Percentiles rank a stretch among this genome's conserved stretches.
Conservation (phyloP, 2,113 vertebrate species). For the Numida meleagris region DNA sequence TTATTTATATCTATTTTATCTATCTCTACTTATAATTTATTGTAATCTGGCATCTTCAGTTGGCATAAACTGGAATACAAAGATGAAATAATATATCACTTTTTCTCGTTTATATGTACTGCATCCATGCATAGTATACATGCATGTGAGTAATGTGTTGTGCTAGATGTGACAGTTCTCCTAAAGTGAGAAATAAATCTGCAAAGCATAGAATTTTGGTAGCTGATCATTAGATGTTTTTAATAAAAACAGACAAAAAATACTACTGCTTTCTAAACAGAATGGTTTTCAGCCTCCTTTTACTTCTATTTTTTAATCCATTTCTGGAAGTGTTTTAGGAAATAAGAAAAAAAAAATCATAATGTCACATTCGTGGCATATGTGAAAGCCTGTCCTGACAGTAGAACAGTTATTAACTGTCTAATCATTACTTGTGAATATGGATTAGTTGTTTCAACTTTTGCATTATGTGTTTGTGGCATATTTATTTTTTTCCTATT, state of each 20-base stretch:
- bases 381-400: neutral
- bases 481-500: neutral
- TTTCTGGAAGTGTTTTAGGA: neutral
- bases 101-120: neutral
- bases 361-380: neutral
- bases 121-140: neutral
- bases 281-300: neutral
- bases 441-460: neutral
- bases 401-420: neutral
- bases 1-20: neutral
- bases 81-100: neutral
- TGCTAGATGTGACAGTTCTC: neutral
- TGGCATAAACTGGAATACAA: neutral
- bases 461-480: neutral
- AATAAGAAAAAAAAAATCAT: neutral
- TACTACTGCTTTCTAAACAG: neutral
- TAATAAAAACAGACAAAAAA: neutral
- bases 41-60: neutral
- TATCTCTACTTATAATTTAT: neutral
- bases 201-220: neutral
- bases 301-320: neutral
- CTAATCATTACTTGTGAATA: neutral
- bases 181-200: neutral
- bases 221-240: neutral
- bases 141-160: neutral